Conservation (phyloP, 2,797 vertebrate species). For the Myotis pilosus region DNA sequence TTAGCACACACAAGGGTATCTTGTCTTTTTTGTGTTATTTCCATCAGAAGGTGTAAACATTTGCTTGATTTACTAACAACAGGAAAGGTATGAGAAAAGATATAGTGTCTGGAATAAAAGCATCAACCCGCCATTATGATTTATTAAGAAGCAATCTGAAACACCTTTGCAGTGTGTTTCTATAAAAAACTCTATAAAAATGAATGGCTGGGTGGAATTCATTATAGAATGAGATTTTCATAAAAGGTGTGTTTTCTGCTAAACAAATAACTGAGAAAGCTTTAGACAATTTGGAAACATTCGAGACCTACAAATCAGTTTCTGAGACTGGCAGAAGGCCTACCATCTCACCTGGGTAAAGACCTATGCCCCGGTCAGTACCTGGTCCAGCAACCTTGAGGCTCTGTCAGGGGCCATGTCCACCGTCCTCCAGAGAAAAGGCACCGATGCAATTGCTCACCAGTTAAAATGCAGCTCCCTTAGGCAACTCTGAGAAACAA, state of each 20-base stretch:
- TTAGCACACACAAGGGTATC: conserved; percentile 26
- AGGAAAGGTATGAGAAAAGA: conserved; percentile 48
- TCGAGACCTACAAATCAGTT: conserved; percentile 29
- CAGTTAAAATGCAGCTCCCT: not conserved
- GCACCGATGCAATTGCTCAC: not conserved
- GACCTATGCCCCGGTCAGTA: not conserved
- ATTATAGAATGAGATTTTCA: conserved; percentile 67
- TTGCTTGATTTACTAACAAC: conserved; percentile 76
- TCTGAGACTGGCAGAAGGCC: not conserved
- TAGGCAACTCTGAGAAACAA: not conserved
- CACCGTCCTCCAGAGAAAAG: not conserved
- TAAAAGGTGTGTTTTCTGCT: conserved; percentile 41
- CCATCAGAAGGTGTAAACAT: conserved; percentile 71
- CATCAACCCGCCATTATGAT: conserved; percentile 52
- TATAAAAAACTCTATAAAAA: conserved; percentile 70
- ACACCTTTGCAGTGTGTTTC: conserved; percentile 61
- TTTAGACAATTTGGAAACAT: conserved; percentile 16
- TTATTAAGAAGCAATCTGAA: conserved; percentile 54
- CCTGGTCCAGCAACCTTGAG: not conserved
- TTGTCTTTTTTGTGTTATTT: conserved; percentile 55
- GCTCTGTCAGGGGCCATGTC: not conserved
- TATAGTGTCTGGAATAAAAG: conserved; percentile 31
- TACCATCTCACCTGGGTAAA: not conserved
- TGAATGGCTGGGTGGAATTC: conserved; percentile 64
- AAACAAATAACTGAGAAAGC: conserved; percentile 16